Conservation (phyloP, 2,797 vertebrate species). For the Paedocypris micromegethes region DNA sequence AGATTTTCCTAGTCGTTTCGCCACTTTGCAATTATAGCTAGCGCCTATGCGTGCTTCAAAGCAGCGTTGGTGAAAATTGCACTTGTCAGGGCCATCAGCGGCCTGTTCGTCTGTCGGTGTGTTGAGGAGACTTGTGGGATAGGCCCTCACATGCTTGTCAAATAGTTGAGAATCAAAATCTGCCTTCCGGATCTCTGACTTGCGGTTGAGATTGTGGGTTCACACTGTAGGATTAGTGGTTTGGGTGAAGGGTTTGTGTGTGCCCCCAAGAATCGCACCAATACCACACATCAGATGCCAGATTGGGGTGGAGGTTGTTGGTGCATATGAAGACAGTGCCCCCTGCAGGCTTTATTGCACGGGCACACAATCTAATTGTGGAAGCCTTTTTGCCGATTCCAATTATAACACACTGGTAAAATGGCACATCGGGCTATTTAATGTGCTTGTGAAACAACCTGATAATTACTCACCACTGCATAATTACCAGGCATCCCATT, state of each 20-base stretch:
- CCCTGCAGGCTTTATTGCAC: constrained; percentile 60
- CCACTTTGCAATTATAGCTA: constrained; percentile 71
- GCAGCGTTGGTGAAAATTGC: constrained; percentile 34
- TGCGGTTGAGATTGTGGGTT: constrained; percentile 33
- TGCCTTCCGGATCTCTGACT: constrained; percentile 5
- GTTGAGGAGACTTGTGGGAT: constrained; percentile 17
- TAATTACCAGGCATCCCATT: constrained; percentile 63
- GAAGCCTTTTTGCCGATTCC: constrained; percentile 18
- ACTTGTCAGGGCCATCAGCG: constrained; percentile 44
- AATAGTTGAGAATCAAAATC: constrained; percentile 1
- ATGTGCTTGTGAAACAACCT: constrained; percentile 61
- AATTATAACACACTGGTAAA: constrained; percentile 11
- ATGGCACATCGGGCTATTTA: constrained; percentile 43
- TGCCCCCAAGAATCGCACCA: constrained; percentile 20
- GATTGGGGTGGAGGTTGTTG: constrained; percentile 11
- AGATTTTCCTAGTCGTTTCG: constrained; percentile 53
- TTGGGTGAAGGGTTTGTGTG: constrained; percentile 8
- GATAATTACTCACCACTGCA: constrained; percentile 56
- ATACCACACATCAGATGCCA: constrained; percentile 22
- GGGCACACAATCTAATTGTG: constrained; percentile 24
- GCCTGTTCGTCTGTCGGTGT: constrained; percentile 31
- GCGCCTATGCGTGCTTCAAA: constrained; percentile 30
- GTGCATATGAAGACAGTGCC: constrained; percentile 59
- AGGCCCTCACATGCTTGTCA: constrained; percentile 12
- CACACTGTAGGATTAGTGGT: constrained; percentile 32